Conservation (phyloP, 2,797 vertebrate genomes). For the Ispidina picta region DNA sequence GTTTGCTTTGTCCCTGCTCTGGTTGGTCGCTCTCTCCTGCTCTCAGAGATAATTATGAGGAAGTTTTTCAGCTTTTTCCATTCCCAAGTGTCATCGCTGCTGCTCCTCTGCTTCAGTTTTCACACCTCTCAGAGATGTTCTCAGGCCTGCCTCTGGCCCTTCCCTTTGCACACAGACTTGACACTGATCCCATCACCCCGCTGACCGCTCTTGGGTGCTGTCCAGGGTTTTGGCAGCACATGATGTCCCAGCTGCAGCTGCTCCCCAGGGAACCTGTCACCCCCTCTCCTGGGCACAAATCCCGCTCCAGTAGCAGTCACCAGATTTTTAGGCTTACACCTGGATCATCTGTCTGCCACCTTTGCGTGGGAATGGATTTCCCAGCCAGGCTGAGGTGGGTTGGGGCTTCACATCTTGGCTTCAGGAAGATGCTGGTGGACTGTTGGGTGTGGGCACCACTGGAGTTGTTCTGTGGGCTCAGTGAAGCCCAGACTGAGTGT, state of each 20-base stretch:
- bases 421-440: neutral
- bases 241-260: neutral
- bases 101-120: neutral
- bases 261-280: neutral
- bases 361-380: rapidly evolving
- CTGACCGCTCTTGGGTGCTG: neutral
- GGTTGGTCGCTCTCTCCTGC: neutral
- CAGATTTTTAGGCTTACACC: neutral
- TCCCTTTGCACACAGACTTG: neutral
- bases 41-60: neutral
- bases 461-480: rapidly evolving
- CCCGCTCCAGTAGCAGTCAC: neutral
- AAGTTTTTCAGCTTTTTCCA: neutral
- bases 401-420: neutral
- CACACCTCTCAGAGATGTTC: neutral
- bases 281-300: too few relatives aligned
- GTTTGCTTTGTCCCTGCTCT: neutral
- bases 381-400: neutral
- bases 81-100: neutral
- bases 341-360: neutral
- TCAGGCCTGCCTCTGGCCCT: neutral
- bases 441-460: neutral
- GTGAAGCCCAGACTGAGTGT: neutral
- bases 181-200: rapidly evolving
- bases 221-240: rapidly evolving